Base-by-base conservation (phyloP, 2,888 invertebrate species). In the Agonopterix subpropinquella region DNA sequence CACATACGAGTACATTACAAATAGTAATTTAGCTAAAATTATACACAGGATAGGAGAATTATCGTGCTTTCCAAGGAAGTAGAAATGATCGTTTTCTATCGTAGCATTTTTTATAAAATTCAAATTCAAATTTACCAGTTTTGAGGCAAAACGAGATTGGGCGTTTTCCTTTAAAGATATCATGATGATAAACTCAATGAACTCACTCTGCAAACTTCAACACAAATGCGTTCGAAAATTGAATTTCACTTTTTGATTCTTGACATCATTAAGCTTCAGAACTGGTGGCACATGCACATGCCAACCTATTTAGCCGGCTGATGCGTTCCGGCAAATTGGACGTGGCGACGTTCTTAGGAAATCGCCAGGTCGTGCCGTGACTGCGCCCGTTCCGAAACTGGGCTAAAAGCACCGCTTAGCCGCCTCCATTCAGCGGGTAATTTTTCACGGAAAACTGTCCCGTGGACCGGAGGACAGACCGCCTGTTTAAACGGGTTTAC, bases 331-430 rank as follows among this genome's bases (percentile, higher is more conserved):
- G 70, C 65, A 75, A 80, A 81, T 81, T 73, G 75, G 67, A 65
- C 70, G 69, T 28, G 28, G 11, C 54, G 58, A 55, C 52, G 65
- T 72, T 72, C 65, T 66, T 64, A 72, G 77, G 65, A 77, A 77
- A 78, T 74, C 69, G 70, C 64, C 70, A 69, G 73, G 72, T 74
- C 79, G 77, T 77, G 78, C 70, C 73, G 70, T 65, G 77, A 77
- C 80, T 80, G 61, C 60, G 64, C 55, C 60, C 62, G 66, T 64
- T 64, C 66, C 53, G 61, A 74, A 84, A 79, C 80, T 79, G 68
- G 78, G 77, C 66, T 80, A 80, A 78, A 77, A 76, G 74, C 77
- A 65, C 61, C 74, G 75, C 73, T 80, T 71, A 73, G 56, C 62
- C 54, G 58, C 53, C 47, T 54, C 60, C 58, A 58, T 66, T 64